Conservation (phyloP, 2,113 vertebrate species). For the Furnarius figulus region DNA sequence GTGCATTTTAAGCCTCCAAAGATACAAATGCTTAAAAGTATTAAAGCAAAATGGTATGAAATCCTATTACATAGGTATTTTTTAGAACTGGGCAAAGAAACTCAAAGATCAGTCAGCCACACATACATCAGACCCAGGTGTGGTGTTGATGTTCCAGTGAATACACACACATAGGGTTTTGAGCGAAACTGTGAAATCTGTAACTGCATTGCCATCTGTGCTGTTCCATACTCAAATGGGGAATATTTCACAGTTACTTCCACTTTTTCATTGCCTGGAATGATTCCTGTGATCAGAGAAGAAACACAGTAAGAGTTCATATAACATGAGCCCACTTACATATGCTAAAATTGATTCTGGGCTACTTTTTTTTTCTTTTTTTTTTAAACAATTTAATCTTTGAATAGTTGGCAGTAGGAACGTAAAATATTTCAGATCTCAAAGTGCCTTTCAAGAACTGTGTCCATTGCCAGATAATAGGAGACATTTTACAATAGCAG, state of each 20-base stretch:
- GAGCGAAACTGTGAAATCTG: constrained; percentile 86
- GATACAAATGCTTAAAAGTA: neutral
- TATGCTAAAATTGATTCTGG: neutral
- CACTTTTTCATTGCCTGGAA: constrained; percentile 82
- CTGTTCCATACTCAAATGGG: constrained; percentile 84
- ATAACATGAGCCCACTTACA: neutral
- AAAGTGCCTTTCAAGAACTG: neutral
- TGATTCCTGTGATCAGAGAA: constrained; percentile 80
- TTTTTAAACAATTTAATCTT: neutral
- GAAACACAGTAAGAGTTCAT: neutral
- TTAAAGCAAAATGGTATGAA: neutral
- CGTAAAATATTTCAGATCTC: neutral
- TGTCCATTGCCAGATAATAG: neutral
- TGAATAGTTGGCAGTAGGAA: neutral
- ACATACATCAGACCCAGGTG: constrained; percentile 75
- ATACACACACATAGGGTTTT: constrained; percentile 83
- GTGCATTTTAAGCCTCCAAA: neutral
- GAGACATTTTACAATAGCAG: neutral
- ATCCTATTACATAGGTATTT: neutral
- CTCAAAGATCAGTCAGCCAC: neutral
- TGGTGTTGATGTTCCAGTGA: constrained; percentile 84
- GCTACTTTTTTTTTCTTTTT: neutral
- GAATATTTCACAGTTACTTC: constrained; percentile 79
- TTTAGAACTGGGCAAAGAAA: neutral
- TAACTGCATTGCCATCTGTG: constrained; percentile 84